Evolutionary conservation across 2,888 invertebrate genomes (phyloP).

Genomic region (Folsomia candida): DNA sequence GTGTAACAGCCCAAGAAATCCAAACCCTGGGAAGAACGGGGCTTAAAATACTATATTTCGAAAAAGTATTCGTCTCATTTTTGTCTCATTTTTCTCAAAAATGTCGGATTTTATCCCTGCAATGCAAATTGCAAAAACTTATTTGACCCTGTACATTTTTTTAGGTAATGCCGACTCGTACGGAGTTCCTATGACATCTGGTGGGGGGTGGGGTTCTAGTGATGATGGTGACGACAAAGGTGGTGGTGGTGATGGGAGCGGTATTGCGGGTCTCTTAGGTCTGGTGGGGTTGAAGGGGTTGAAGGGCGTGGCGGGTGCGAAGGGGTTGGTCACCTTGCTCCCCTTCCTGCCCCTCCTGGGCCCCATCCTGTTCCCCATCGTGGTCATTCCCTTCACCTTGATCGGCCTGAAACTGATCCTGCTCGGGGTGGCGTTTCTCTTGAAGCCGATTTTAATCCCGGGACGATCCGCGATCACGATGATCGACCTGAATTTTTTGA

Average conservation of each 20-base stretch:
- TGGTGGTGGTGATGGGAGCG: no score
- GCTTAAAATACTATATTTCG: no score
- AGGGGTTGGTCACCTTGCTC: conserved; percentile 7
- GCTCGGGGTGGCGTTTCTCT: conserved; percentile 9
- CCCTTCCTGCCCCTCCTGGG: conserved; percentile 21
- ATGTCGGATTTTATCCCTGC: neutral
- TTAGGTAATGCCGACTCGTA: neutral
- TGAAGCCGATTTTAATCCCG: conserved; percentile 23
- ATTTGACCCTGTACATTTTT: neutral
- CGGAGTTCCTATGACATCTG: neutral
- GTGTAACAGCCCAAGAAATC: no score
- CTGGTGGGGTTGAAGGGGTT: conserved; percentile 30
- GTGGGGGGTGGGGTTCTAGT: no score
- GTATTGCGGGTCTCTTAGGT: no score
- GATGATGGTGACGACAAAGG: no score
- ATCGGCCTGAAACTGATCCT: conserved; percentile 20
- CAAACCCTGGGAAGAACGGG: no score
- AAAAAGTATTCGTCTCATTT: no score
- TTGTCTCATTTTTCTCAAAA: neutral
- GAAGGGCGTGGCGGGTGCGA: conserved; percentile 19
- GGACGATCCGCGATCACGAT: no score
- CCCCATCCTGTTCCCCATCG: conserved; percentile 18
- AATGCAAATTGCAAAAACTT: neutral
- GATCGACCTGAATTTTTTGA: neutral
- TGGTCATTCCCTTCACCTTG: conserved; percentile 13